Evolutionary conservation across 2,797 vertebrate genomes (phyloP).

Genomic region (Coreius guichenoti): DNA sequence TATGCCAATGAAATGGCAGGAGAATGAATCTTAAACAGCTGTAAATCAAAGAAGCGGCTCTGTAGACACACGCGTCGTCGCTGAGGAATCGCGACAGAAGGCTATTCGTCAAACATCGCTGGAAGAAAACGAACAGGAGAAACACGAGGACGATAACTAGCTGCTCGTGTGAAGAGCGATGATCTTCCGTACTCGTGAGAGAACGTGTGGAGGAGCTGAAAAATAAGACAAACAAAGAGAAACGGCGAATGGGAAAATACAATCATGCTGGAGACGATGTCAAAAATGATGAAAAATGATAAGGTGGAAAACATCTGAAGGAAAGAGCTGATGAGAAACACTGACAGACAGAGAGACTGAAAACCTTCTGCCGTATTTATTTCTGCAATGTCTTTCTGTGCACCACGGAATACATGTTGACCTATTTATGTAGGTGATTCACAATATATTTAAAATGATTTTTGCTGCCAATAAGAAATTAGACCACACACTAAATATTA

Average conservation of each 20-base stretch:
- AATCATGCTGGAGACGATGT: neutral
- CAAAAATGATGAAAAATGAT: neutral
- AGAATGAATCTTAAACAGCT: constrained; percentile 49
- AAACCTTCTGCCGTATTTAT: neutral
- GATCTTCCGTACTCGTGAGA: constrained; percentile 47
- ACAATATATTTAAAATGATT: too few species aligned
- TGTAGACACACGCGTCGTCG: neutral
- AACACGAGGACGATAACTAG: constrained; percentile 75
- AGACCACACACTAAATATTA: neutral
- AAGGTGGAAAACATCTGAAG: neutral
- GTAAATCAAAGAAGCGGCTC: constrained; percentile 56
- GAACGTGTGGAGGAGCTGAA: constrained; percentile 50
- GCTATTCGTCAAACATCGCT: constrained; percentile 53
- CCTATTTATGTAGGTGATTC: too few species aligned
- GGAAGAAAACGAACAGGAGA: neutral
- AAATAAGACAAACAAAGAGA: constrained; percentile 21
- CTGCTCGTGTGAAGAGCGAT: constrained; percentile 64
- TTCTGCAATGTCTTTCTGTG: too few species aligned
- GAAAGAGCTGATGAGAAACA: neutral
- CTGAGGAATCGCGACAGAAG: constrained; percentile 13
- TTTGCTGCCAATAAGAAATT: neutral
- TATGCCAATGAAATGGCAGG: constrained; percentile 43
- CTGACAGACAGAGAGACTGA: neutral
- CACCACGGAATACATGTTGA: neutral
- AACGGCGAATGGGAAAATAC: neutral